Conservation (phyloP, 2,797 vertebrate genomes). For the Gymnocypris eckloni region DNA sequence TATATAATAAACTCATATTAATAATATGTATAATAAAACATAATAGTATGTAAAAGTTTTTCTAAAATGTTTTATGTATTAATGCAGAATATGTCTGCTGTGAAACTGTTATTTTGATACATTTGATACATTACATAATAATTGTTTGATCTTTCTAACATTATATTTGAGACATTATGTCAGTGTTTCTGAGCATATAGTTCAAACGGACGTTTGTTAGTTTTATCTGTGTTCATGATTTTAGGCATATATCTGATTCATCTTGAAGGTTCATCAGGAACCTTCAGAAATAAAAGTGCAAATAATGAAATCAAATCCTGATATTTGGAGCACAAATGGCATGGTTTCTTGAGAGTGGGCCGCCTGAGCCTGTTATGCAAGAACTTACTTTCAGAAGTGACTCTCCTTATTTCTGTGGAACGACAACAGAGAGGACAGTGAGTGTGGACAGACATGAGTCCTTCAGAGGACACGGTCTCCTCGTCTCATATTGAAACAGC, state of each 20-base stretch:
- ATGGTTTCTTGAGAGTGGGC: constrained; percentile 18
- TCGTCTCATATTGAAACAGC: not conserved
- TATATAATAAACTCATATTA: too few species aligned
- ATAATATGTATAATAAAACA: too few species aligned
- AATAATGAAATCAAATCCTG: not conserved
- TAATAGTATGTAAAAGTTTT: not conserved
- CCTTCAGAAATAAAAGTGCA: not conserved
- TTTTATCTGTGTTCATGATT: not conserved
- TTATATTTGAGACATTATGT: not conserved
- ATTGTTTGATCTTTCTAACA: not conserved
- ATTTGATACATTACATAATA: too few species aligned
- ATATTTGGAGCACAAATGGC: constrained; percentile 14
- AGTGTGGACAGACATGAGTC: constrained; percentile 63
- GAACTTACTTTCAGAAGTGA: constrained; percentile 87
- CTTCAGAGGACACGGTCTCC: not conserved
- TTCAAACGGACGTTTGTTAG: not conserved
- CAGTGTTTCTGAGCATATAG: not conserved
- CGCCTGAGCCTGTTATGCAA: constrained; percentile 60
- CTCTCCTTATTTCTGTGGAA: constrained; percentile 84
- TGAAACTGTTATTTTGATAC: not conserved
- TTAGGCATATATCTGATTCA: not conserved
- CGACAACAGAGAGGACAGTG: constrained; percentile 75
- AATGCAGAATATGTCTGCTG: not conserved
- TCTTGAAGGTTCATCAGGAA: too few species aligned
- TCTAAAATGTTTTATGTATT: not conserved